Evolutionary conservation across 2,113 vertebrate genomes (phyloP).

Genomic region (Trinectes maculatus): DNA sequence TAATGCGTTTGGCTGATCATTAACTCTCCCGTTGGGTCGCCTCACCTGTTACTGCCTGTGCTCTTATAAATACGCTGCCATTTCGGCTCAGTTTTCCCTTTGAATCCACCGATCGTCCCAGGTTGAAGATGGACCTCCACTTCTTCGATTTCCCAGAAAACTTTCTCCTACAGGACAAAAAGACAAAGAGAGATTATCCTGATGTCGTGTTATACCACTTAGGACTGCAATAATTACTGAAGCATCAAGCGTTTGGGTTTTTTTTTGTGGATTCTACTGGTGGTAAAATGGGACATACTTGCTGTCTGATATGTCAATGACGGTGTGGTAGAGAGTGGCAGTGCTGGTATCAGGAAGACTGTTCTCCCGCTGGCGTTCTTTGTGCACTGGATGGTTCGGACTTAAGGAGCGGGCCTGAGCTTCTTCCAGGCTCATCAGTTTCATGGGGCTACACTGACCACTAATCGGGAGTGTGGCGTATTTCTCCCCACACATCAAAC

Average conservation of each 20-base stretch:
- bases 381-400: slow-evolving; percentile 89
- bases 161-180: slow-evolving; percentile 85
- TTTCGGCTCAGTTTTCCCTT: slow-evolving; percentile 97
- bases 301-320: slow-evolving; percentile 93
- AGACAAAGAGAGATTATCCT: slow-evolving; percentile 15
- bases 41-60: slow-evolving; percentile 87
- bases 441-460: slow-evolving; percentile 88
- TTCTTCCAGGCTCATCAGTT: slow-evolving; percentile 95
- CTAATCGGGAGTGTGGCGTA: slow-evolving; percentile 88
- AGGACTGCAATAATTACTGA: no score
- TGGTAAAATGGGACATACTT: slow-evolving; percentile 85
- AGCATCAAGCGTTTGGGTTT: no score
- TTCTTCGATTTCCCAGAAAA: slow-evolving; percentile 96
- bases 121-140: slow-evolving; percentile 98
- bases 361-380: slow-evolving; percentile 89
- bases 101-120: slow-evolving; percentile 92
- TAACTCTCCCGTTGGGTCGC: not conserved
- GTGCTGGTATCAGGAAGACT: slow-evolving; percentile 92
- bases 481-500: slow-evolving; percentile 82
- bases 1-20: not conserved
- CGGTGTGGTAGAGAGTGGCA: slow-evolving; percentile 91
- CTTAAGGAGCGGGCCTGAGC: slow-evolving; percentile 92
- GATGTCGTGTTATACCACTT: no score
- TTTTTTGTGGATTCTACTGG: no score
- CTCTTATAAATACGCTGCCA: slow-evolving; percentile 95